phyloP scores from a whole-genome alignment of 2,797 vertebrate species.

The Acanthornis magna region DNA sequence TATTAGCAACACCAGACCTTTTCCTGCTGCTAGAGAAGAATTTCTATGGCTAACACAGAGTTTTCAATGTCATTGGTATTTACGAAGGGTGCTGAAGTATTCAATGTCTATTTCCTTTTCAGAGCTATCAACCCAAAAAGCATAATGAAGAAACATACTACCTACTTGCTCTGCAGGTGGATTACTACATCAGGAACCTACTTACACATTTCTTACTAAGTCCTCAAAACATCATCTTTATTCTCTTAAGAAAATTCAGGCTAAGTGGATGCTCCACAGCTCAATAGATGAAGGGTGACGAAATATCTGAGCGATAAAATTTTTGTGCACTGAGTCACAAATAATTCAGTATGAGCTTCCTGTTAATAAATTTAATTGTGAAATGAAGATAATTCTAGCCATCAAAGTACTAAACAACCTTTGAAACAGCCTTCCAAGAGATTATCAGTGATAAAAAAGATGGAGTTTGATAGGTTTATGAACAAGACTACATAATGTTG shows the following conservation, averaged over 20 bases:
- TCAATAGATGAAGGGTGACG: not conserved
- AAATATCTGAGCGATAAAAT: not conserved
- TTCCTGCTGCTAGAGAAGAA: not conserved
- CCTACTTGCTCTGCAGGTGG: not conserved
- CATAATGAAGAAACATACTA: not conserved
- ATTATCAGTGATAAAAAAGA: not conserved
- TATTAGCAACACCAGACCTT: not conserved
- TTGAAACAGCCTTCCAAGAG: slow-evolving; percentile 17
- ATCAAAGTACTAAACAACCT: not conserved
- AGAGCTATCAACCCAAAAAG: not conserved
- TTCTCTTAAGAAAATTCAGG: not conserved
- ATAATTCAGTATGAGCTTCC: not conserved
- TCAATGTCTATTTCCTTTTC: not conserved
- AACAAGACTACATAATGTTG: not conserved
- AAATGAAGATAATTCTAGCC: not conserved
- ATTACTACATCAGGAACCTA: not conserved
- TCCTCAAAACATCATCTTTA: not conserved
- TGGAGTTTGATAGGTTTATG: not conserved
- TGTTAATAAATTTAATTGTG: not conserved
- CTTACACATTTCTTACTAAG: not conserved
- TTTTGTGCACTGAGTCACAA: not conserved
- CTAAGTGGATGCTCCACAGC: not conserved
- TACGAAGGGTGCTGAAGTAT: not conserved
- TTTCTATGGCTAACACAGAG: not conserved
- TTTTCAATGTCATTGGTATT: not conserved